Percentiles rank a stretch among this genome's conserved stretches.
Conservation (phyloP, 2,797 vertebrate species). For the Centroberyx gerrardi region DNA sequence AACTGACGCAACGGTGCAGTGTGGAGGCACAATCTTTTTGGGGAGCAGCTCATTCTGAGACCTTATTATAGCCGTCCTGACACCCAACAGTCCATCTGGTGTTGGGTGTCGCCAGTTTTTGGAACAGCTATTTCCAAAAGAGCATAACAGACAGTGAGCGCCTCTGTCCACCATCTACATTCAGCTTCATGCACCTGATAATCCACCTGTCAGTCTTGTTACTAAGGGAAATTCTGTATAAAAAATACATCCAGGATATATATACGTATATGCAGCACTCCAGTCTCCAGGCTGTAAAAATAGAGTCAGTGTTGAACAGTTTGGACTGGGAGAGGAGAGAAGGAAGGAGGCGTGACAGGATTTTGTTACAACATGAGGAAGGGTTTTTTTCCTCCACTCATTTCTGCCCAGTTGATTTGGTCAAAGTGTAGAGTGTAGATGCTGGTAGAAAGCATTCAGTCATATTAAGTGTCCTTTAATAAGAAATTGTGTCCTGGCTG, state of each 20-base stretch:
- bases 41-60: background rate
- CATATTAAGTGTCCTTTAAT: no score
- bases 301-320: slow-evolving; percentile 39
- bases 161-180: slow-evolving; percentile 13
- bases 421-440: no score
- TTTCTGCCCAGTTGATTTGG: no score
- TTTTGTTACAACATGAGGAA: background rate
- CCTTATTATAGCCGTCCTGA: slow-evolving; percentile 20
- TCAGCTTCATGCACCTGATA: slow-evolving; percentile 2
- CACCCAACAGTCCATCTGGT: slow-evolving; percentile 22
- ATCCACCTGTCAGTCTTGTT: slow-evolving; percentile 30
- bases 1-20: no score
- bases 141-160: slow-evolving; percentile 17
- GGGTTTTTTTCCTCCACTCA: slow-evolving; percentile 16
- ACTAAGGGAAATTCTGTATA: slow-evolving; percentile 14
- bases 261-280: slow-evolving; percentile 13
- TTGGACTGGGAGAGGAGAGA: slow-evolving; percentile 12
- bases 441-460: no score
- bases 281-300: slow-evolving; percentile 42
- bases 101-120: slow-evolving; percentile 5
- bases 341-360: background rate
- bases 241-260: slow-evolving; percentile 40
- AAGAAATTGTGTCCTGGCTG: no score
- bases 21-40: no score
- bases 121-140: slow-evolving; percentile 24